Conservation (phyloP, 2,113 vertebrate species). For the crab-eating macaque (Macaca fascicularis) region T2T-MFA8v1.1 NC_088392.1:59540501-59541000, state of each 20-base stretch:
- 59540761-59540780: neutral
- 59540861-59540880: neutral
- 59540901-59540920: neutral
- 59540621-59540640: neutral
- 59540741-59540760: neutral
- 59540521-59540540: neutral
- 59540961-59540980: neutral
- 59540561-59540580: neutral
- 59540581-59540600: neutral
- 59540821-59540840: neutral
- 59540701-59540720: neutral
- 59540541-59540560: neutral
- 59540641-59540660: neutral
- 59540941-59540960: conserved; percentile 16
- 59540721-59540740: neutral
- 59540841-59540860: neutral
- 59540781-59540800: neutral
- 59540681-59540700: neutral
- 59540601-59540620: neutral
- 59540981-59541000: neutral
- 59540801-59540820: neutral
- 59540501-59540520: neutral
- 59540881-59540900: neutral
- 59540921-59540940: neutral
- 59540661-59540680: neutral